Percentiles rank a stretch among this genome's conserved stretches.
Evolutionary conservation across 1,140 invertebrate species (phyloP).

Genomic region (Sinonovacula constricta): DNA sequence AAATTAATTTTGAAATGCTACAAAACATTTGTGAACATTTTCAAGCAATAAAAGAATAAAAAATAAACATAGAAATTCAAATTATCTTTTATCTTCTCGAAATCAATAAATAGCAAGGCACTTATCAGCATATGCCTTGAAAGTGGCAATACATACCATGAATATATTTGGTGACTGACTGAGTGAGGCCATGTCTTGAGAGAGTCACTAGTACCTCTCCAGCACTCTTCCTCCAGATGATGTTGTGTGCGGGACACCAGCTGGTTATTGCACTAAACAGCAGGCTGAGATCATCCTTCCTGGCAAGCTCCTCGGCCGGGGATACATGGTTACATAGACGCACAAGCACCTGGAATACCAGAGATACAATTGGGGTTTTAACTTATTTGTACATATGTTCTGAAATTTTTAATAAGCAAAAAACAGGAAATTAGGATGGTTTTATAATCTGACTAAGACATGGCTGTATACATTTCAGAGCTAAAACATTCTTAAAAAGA

Average conservation of each 20-base stretch:
- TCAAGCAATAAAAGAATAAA: no score
- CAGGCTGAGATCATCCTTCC: conserved; percentile 97
- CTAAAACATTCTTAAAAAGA: no score
- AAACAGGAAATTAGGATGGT: neutral
- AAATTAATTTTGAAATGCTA: no score
- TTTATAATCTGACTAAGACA: neutral
- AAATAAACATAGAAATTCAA: no score
- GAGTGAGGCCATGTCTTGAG: conserved; percentile 94
- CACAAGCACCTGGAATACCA: conserved; percentile 87
- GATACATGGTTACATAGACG: conserved; percentile 92
- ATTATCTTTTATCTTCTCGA: no score
- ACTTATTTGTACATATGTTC: neutral
- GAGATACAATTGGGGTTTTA: neutral
- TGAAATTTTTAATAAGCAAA: neutral
- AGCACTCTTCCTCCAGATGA: conserved; percentile 97
- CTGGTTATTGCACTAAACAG: conserved; percentile 98
- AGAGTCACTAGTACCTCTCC: conserved; percentile 97
- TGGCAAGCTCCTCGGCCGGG: conserved; percentile 96
- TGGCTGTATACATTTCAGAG: no score
- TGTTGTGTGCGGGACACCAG: conserved; percentile 94
- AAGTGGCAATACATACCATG: conserved; percentile 97
- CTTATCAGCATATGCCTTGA: no score
- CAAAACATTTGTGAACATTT: no score
- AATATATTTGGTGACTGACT: conserved; percentile 96
- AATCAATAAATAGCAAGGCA: no score